These are phyloP conservation scores for Tenthredo notha DNA, from an alignment of 2,888 invertebrate genomes.

Conservation along the genomic window DNA sequence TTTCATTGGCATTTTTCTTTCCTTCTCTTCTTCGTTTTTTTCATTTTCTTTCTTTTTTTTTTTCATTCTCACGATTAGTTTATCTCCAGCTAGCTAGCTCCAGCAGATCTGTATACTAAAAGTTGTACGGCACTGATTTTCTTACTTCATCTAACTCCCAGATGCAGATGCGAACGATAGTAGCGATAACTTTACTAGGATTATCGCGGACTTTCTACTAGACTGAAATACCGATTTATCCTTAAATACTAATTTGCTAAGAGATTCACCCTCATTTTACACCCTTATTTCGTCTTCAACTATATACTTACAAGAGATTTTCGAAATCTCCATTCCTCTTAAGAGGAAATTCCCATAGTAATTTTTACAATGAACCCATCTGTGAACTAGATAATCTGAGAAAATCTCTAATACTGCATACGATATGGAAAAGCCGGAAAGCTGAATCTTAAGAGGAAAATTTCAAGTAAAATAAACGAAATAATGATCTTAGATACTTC, in stretches of 20 bases:
- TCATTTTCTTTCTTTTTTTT: neutral
- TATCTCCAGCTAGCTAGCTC: neutral
- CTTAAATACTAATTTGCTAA: slow-evolving; percentile 19
- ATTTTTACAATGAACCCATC: neutral
- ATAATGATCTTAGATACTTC: neutral
- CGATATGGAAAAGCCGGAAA: neutral
- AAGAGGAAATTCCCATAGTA: neutral
- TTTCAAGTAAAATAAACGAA: neutral
- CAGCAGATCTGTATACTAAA: neutral
- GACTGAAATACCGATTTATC: slow-evolving; percentile 34
- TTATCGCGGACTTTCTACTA: slow-evolving; percentile 26
- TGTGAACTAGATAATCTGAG: neutral
- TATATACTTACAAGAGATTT: neutral
- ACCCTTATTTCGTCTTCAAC: neutral
- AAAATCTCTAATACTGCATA: neutral
- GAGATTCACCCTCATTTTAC: slow-evolving; percentile 29
- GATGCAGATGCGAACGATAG: slow-evolving; percentile 17
- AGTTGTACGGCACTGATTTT: neutral
- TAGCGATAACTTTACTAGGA: slow-evolving; percentile 38
- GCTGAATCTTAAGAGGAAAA: neutral
- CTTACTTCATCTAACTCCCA: neutral
- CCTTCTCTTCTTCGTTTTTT: neutral
- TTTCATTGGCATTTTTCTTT: neutral
- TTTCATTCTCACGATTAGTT: neutral
- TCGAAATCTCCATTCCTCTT: neutral